Evolutionary conservation across 2,888 invertebrate genomes (phyloP), one percentile per base, ranked within the genome.

Genomic region (Epistrophella euchroma): DNA sequence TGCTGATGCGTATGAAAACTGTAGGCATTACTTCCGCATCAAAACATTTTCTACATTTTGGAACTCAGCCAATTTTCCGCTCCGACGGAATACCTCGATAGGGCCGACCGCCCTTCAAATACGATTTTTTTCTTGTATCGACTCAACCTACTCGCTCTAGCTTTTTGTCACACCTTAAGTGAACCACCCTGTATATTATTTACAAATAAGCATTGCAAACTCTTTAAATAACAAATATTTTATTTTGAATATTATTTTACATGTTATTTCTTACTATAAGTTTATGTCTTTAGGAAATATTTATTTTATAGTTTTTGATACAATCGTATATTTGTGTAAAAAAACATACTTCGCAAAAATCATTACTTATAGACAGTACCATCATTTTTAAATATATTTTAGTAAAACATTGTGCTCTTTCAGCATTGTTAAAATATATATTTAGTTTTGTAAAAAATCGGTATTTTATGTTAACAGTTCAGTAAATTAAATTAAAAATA

Each of bases 221-320:
- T 43, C 19, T 70, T 70, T 72, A 60, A 66, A 71, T 80, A 85
- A 85, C 85, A 81, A 85, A 72, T 76, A 80, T 80, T 85, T 85
- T 85, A 81, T 81, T 85, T 75, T 62, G 73, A 64, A 77, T 81
- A 77, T 73, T 43, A 17, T 76, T 80, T 85, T 77, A 76, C 73
- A 81, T 70, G 28, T 80, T 74, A 66, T 64, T 17, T 55, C 80
- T 68, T 79, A 79, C 19, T 70, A 47, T 68, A 52, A 22, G 15
- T 50, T 1, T 35, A 50, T 60, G 62, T 22, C 45, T 73, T 68
- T 62, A 70, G 47, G 32, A 79, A 64, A 19, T 79, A 47, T 43
- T 62, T 62, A 15, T n/a, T 22, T 62, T 15, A 58, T 56, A 45
- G 70, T 28, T 56, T 50, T 45, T 70, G 2, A 70, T 71, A 56